phyloP scores from a whole-genome alignment of 2,888 invertebrate genomes.

The Phortica okadai region DNA sequence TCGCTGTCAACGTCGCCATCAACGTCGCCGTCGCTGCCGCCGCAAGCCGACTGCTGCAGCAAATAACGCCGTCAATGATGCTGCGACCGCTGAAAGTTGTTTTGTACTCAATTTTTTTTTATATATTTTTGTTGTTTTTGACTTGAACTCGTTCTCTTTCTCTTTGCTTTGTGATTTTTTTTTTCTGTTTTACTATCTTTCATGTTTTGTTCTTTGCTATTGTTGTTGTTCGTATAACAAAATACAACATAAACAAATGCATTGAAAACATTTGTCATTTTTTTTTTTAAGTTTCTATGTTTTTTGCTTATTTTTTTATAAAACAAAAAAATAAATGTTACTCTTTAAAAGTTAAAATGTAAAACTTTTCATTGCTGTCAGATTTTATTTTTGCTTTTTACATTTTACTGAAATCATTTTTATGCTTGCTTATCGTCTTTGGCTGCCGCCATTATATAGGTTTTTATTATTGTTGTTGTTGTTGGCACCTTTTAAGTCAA shows the following conservation, averaged over 20 bases:
- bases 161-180: not conserved
- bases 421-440: not conserved
- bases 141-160: not conserved
- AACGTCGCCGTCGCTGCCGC: too few species aligned
- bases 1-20: too few species aligned
- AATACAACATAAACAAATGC: not conserved
- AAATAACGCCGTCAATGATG: not conserved
- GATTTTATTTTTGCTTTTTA: too few species aligned
- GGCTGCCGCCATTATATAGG: not conserved
- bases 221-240: not conserved
- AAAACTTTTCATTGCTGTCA: too few species aligned
- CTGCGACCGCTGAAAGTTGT: not conserved
- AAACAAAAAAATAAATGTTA: not conserved
- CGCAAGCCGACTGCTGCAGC: too few species aligned
- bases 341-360: not conserved
- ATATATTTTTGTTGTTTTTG: not conserved
- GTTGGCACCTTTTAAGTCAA: constrained; percentile 37
- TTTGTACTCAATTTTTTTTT: not conserved
- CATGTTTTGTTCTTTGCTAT: not conserved
- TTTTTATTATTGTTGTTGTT: not conserved
- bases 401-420: not conserved
- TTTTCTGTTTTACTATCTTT: not conserved
- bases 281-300: too few species aligned
- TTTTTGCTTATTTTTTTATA: too few species aligned
- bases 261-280: not conserved